Evolutionary conservation across 2,113 vertebrate species (phyloP), one percentile per base, ranked within the genome.

Genomic region (Oryzias curvinotus): DNA sequence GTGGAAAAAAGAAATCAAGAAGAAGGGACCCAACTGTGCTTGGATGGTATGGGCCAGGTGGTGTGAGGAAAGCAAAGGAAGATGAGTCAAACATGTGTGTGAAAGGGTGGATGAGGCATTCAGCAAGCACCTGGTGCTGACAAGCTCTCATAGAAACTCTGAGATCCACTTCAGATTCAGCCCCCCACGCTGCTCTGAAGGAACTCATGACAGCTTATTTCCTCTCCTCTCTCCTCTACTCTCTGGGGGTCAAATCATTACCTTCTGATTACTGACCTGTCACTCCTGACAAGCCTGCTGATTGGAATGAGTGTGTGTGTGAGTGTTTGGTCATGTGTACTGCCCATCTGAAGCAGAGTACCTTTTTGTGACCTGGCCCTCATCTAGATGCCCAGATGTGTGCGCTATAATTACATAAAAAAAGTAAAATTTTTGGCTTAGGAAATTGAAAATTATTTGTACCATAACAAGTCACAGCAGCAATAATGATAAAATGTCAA

Each of bases 261-360:
- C 82, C 75, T 76, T 53, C 81, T 88, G 86, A 90, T 88, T 86
- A 81, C 77, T 82, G 78, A 80, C 64, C 82, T 85, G 85, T 80
- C 87, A 73, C 51, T 66, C 50, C 65, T 79, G 78, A 81, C 78
- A 79, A 76, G 65, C 64, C 53, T 13, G 48, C 61, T 83, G 85
- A 84, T 84, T 87, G 83, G 64, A 66, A 57, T 14, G 43, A 41
- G 62, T 49, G 50, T 75, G 78, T 45, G 61, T 57, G 60, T 64
- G 54, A 57, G 60, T 60, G 57, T 41, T 30, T 69, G 56, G 41
- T 57, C 49, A 17, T 53, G 76, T 68, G 53, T 49, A 53, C 61
- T 67, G 56, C 49, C 54, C 41, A 26, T 65, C 51, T 23, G 61
- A 52, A 7, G 10, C 60, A 45, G 12, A 23, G 5, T 19, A n/a